Evolutionary conservation across 2,113 vertebrate species (phyloP).

Genomic region (Periophthalmodon schlosseri): DNA sequence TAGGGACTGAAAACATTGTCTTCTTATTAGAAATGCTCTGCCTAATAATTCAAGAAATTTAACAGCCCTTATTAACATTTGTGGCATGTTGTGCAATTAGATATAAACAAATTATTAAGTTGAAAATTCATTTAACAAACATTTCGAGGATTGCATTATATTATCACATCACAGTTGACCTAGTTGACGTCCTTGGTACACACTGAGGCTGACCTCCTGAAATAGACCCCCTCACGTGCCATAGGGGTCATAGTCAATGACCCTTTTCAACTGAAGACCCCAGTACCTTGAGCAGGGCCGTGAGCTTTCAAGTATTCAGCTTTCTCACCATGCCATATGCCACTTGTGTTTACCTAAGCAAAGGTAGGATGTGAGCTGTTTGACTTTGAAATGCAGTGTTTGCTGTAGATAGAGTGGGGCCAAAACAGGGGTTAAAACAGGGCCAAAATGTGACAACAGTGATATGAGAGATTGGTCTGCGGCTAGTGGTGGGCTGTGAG

Average conservation of each 20-base stretch:
- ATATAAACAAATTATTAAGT: not conserved
- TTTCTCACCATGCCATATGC: not conserved
- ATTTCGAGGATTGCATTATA: not conserved
- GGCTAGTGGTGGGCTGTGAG: slow-evolving; percentile 29
- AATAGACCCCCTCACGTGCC: not conserved
- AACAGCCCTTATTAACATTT: too few species aligned
- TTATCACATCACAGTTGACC: not conserved
- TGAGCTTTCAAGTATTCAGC: not conserved
- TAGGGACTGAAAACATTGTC: too few species aligned
- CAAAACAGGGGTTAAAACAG: not conserved
- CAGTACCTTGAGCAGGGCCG: not conserved
- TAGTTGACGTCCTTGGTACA: not conserved
- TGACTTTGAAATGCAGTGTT: slow-evolving; percentile 57
- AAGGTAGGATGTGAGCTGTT: slow-evolving; percentile 20
- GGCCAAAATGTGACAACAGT: not conserved
- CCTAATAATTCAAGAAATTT: too few species aligned
- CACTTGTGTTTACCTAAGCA: slow-evolving; percentile 9
- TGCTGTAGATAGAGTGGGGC: slow-evolving; percentile 21
- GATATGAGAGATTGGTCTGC: slow-evolving; percentile 6
- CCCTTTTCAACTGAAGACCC: not conserved
- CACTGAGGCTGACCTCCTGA: not conserved
- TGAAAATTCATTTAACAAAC: too few species aligned
- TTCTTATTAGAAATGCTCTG: too few species aligned
- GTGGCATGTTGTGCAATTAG: not conserved
- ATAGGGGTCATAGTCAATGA: not conserved